Evolutionary conservation across 2,113 vertebrate genomes (phyloP), one percentile per base, ranked within the genome.

Genomic region (Oophaga pumilio): DNA sequence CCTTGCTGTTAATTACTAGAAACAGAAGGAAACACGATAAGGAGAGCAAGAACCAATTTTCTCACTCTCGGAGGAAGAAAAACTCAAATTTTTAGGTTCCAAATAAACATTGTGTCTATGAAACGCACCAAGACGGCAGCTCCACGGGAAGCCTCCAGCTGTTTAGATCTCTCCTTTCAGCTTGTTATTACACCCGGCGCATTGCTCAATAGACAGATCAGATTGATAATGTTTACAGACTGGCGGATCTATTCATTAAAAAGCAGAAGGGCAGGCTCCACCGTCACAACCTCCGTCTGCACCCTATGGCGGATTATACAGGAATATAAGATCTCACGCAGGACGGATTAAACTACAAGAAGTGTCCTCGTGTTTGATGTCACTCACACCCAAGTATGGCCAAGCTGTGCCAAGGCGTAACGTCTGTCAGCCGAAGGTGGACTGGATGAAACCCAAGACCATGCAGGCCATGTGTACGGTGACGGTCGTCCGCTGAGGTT

Each of bases 151-250:
- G 57, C 56, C 26, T 1, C 78, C 78, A 80, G 79, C 79, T 82
- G 79, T 82, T 82, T 82, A 82, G 79, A 64, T 64, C 59, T 81
- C 13, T 43, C 20, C 79, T 62, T 82, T 64, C 79, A 82, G 59
- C 33, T 22, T 62, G 57, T 28, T 20, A n/a, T 33, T 60, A 10
- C 56, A 49, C 79, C 60, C 79, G 9, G 15, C 12, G 28, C 79
- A 66, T n/a, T 49, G 57, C 57, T 59, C 78, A 43, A 81, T 22
- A 18, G 71, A 50, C 43, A 50, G 59, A 60, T 60, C 33, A 66
- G 59, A 66, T 82, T 82, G 59, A 81, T 82, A 49, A 66, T 62
- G 15, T 49, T 82, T 82, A 13, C 33, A 82, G 79, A 82, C 50
- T 64, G 79, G 59, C 59, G 28, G 28, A 82, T 50, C 79, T 82